These are phyloP conservation scores for Pteromalus puparum DNA, from an alignment of 1,140 invertebrate genomes.

Conservation along the genomic window DNA sequence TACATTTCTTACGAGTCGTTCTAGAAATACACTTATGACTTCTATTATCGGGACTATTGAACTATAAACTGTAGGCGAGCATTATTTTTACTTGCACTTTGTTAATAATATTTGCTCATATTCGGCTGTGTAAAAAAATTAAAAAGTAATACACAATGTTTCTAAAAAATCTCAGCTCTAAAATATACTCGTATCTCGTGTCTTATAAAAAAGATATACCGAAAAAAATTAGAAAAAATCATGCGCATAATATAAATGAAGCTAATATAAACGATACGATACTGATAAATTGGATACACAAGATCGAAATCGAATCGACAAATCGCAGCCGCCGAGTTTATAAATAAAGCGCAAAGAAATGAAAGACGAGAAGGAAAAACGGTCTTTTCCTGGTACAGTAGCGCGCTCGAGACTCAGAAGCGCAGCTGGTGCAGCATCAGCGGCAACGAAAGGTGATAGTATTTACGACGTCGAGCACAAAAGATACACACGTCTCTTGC, in stretches of 20 bases:
- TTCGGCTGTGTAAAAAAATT: too few species aligned
- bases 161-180: too few species aligned
- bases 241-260: too few species aligned
- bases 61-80: neutral
- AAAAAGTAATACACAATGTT: too few species aligned
- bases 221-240: too few species aligned
- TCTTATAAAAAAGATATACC: too few species aligned
- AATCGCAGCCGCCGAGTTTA: neutral
- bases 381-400: neutral
- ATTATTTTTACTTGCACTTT: neutral
- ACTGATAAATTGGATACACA: neutral
- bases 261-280: too few species aligned
- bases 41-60: neutral
- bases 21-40: conserved; percentile 9
- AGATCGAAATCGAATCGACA: too few species aligned
- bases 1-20: conserved; percentile 12
- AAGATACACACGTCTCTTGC: neutral
- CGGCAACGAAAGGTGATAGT: conserved; percentile 7
- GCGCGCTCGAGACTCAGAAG: too few species aligned
- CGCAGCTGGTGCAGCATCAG: neutral
- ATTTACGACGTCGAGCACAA: conserved; percentile 17
- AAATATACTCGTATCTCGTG: too few species aligned
- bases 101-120: too few species aligned
- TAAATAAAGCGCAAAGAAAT: neutral
- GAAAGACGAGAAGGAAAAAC: neutral